A percentile compares a stretch with the other conserved stretches of the same genome.
Conservation (phyloP, 2,113 vertebrate genomes). For the Malaclemys terrapin region DNA sequence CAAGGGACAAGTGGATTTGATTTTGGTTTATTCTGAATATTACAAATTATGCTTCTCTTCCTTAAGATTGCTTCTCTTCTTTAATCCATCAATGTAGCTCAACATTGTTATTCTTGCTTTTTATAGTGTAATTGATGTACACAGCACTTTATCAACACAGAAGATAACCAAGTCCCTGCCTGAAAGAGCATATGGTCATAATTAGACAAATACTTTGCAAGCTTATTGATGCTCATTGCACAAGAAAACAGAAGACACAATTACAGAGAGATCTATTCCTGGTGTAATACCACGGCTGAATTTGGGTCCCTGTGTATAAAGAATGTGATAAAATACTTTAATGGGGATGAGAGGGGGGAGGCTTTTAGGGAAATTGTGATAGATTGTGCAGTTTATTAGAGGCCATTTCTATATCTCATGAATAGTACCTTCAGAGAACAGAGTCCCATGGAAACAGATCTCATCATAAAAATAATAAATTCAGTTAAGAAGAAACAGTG, state of each 20-base stretch:
- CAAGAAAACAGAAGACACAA: background rate
- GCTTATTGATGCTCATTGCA: background rate
- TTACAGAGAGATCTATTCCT: background rate
- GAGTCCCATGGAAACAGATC: conserved; percentile 15
- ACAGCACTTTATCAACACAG: background rate
- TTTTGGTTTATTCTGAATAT: background rate
- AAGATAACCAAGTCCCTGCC: background rate
- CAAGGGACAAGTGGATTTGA: background rate
- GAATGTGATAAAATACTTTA: background rate
- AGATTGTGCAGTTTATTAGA: background rate
- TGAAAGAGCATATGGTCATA: background rate
- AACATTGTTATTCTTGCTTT: background rate
- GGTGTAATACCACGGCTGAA: background rate
- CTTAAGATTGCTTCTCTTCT: background rate
- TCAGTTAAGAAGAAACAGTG: conserved; percentile 28
- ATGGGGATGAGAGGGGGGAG: background rate
- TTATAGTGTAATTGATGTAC: background rate
- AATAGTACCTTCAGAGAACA: background rate
- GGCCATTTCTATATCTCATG: background rate
- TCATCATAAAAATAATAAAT: conserved; percentile 48
- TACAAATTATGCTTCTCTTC: background rate
- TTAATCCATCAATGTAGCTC: background rate
- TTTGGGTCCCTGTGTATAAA: background rate
- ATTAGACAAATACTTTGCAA: background rate
- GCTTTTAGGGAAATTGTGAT: background rate